A percentile compares a stretch with the other conserved stretches of the same genome.
phyloP scores from a whole-genome alignment of 2,113 vertebrate species.

The Erpornis zantholeuca region DNA sequence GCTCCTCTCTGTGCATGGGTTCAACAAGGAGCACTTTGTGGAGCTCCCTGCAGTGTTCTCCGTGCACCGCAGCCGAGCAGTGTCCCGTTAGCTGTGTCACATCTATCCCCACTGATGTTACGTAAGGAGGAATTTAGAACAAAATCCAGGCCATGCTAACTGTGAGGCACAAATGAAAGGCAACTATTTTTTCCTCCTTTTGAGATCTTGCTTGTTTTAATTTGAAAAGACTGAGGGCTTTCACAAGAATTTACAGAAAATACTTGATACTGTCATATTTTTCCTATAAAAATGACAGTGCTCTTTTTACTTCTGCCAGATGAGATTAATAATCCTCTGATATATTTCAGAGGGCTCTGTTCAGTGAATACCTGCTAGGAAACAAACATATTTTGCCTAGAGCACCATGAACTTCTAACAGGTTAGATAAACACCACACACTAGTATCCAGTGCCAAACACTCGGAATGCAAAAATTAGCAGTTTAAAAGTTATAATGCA shows the following conservation, averaged over 20 bases:
- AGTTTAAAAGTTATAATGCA: constrained; percentile 26
- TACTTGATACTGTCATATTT: background rate
- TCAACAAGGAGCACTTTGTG: background rate
- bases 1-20: background rate
- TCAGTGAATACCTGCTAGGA: background rate
- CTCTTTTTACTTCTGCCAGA: background rate
- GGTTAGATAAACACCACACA: background rate
- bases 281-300: background rate
- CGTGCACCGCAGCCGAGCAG: background rate
- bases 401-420: background rate
- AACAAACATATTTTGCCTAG: background rate
- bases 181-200: background rate
- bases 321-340: background rate
- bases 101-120: background rate
- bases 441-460: constrained; percentile 7
- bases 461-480: background rate
- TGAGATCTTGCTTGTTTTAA: background rate
- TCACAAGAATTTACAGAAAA: background rate
- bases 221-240: background rate
- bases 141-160: background rate
- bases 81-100: background rate
- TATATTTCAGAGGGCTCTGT: background rate
- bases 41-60: background rate
- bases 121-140: background rate
- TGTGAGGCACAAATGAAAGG: background rate